Evolutionary conservation across 1,140 invertebrate species (phyloP), one percentile per base, ranked within the genome.

Genomic region (Eriosoma lanigerum): DNA sequence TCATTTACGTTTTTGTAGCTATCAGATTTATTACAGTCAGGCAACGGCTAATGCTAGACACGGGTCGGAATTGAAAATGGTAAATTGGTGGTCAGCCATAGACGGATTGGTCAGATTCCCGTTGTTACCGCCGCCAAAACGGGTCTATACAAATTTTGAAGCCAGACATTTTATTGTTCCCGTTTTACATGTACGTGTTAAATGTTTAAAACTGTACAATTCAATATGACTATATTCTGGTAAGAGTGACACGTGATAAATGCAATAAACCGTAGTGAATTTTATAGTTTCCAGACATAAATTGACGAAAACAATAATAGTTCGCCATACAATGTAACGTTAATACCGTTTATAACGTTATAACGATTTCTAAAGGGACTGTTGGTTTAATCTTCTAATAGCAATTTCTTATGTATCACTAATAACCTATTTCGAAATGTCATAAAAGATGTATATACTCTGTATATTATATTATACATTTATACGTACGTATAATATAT

Each of bases 21-120:
- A 89, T 82, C 87, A 90, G 32, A 86, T 92, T 50, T 91, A 90
- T 84, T 92, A 90, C 85, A 91, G 90, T 84, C 91, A 92, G 85
- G 90, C 89, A 0, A 85, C 85, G 6, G 87, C 90, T 0, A 85
- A 86, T 5, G 87, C 90, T 1, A 84, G 88, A 48, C 87, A 86
- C 24, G 83, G 85, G 17, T 86, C 88, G 38, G 86, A 88, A 66
- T 83, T 92, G 21, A 84, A 86, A 0, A 83, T 91, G 82, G 89
- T 92, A 0, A 92, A 92, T 84, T 92, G 90, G 91, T 92, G 91
- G 88, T 87, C 88, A 44, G 86, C 87, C 8, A 85, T 85, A 19
- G 86, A 85, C 62, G 87, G 88, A 0, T 83, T 92, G 3, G 90
- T 90, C 83, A 87, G 87, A 80, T 88, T 88, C 6, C 91, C 91